These are phyloP conservation scores for Onychostoma macrolepis DNA, from an alignment of 2,113 vertebrate species.

Conservation along the genomic window DNA sequence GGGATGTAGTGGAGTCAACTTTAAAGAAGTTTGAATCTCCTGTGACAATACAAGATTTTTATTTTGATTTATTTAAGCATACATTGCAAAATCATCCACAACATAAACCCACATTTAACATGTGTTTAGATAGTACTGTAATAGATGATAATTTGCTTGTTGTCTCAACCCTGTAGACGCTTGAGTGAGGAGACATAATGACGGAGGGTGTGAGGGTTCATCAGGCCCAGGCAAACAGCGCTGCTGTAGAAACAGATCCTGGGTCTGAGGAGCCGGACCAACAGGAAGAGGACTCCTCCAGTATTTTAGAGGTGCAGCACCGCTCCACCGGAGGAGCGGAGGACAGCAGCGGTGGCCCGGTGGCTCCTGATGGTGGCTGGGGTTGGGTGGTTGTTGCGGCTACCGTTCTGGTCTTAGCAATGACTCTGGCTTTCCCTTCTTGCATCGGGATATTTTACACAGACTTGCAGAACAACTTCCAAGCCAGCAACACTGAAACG, in stretches of 20 bases:
- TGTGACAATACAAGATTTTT: too few species aligned
- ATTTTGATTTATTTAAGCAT: too few species aligned
- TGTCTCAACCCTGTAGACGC: conserved; percentile 9
- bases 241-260: background rate
- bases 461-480: conserved; percentile 81
- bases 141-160: too few species aligned
- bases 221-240: conserved; percentile 1
- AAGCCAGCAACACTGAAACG: conserved; percentile 81
- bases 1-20: too few species aligned
- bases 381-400: conserved; percentile 83
- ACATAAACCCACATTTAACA: too few species aligned
- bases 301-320: background rate
- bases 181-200: conserved; percentile 52
- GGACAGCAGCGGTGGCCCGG: background rate
- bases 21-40: too few species aligned
- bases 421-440: conserved; percentile 80
- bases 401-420: conserved; percentile 74
- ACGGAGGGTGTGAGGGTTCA: conserved; percentile 47
- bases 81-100: too few species aligned
- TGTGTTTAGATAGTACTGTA: too few species aligned
- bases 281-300: background rate
- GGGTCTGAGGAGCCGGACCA: conserved; percentile 36
- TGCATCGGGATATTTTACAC: conserved; percentile 84
- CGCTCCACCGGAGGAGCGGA: background rate
- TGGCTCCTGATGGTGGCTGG: conserved; percentile 76